A percentile compares a stretch with the other conserved stretches of the same genome.
Conservation (phyloP, 1,140 invertebrate genomes). For the Scylla paramamosain region DNA sequence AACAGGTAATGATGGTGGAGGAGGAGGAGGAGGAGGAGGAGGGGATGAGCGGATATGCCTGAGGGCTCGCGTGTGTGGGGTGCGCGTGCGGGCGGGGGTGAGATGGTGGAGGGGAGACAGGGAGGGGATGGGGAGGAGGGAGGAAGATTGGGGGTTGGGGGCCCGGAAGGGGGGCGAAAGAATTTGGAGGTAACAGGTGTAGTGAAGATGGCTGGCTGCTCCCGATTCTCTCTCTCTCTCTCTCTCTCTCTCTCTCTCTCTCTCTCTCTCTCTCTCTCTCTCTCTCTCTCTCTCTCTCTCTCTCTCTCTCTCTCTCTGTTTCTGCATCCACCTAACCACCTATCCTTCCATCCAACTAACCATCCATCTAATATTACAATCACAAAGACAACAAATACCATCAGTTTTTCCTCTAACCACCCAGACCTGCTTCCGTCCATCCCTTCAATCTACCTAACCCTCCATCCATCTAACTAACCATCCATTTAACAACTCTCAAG, state of each 20-base stretch:
- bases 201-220: neutral
- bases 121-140: neutral
- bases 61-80: neutral
- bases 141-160: neutral
- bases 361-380: no score
- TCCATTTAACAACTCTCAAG: no score
- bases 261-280: constrained; percentile 36
- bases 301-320: neutral
- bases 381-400: no score
- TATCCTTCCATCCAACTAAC: no score
- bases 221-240: neutral
- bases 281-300: neutral
- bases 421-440: no score
- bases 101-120: neutral
- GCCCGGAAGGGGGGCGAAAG: neutral
- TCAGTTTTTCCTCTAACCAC: no score
- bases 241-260: neutral
- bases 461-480: no score
- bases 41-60: neutral
- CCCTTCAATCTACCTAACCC: no score
- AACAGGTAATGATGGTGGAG: neutral
- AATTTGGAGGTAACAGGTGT: neutral
- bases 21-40: neutral
- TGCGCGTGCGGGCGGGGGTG: neutral
- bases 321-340: no score